Evolutionary conservation across 1,140 invertebrate species (phyloP).

Genomic region (Papilio aristodemus): DNA sequence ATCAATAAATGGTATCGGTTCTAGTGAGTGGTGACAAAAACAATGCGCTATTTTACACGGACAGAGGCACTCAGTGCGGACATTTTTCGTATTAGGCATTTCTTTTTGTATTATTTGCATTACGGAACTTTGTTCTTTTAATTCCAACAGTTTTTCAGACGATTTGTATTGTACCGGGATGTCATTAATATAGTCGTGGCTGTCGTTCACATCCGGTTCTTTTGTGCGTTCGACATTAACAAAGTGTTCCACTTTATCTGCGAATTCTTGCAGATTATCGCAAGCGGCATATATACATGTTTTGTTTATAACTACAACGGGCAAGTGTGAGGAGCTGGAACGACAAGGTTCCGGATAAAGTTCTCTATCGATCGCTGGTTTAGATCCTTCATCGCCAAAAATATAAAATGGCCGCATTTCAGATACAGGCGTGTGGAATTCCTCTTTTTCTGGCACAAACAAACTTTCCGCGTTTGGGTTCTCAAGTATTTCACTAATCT

Average conservation of each 20-base stretch:
- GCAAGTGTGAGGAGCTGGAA: conserved; percentile 59
- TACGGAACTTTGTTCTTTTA: conserved; percentile 64
- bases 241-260: conserved; percentile 56
- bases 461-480: conserved; percentile 58
- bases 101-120: conserved; percentile 67
- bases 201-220: conserved; percentile 55
- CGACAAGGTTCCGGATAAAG: conserved; percentile 62
- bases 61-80: conserved; percentile 45
- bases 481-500: conserved; percentile 56
- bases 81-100: conserved; percentile 50
- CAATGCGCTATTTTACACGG: conserved; percentile 55
- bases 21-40: conserved; percentile 42
- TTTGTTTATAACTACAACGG: conserved; percentile 66
- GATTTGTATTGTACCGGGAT: conserved; percentile 54
- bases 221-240: conserved; percentile 47
- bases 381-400: conserved; percentile 62
- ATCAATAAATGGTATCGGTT: not conserved
- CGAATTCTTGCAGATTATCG: conserved; percentile 58
- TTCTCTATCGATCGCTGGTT: conserved; percentile 50
- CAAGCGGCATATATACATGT: conserved; percentile 64
- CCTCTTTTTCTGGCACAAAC: conserved; percentile 50
- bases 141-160: conserved; percentile 47
- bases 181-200: conserved; percentile 55
- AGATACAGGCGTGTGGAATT: conserved; percentile 49
- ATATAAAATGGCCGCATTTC: conserved; percentile 63